Base-by-base conservation (phyloP, 2,113 vertebrate species). In the Leptobrachium ailaonicum region DNA sequence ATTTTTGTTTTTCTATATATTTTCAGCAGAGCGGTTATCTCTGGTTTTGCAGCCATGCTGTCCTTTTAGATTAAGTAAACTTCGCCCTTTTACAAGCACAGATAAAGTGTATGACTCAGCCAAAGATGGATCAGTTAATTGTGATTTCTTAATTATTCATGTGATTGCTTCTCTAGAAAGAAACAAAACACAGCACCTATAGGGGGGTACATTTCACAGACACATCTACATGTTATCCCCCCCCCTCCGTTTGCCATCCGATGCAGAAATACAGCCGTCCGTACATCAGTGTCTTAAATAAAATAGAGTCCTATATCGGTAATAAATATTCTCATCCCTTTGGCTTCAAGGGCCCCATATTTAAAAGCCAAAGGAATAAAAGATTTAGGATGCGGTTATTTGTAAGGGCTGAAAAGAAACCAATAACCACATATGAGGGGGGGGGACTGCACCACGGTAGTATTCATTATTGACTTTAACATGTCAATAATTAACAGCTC, bases 401-500 rank as follows among this genome's bases (percentile, higher is more conserved):
- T 73, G 66, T 80, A 75, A 41, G 14, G 43, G 20, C 45, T 80
- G 77, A 79, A 47, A 54, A 75, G 64, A 75, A 74, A 74, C 64
- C 79, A 80, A 80, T 75, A 75, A 80, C 50, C 75, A 75, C 66
- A 74, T 80, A 80, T 80, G 70, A 73, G 60, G 43, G 56, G 66
- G 67, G 73, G 60, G 68, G 68, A 68, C 63, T 68, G 71, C 79
- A 50, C 78, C 47, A 73, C 67, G 41, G 64, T 58, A 75, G 71
- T 50, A 75, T 80, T 80, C 79, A 74, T 80, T 80, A 80, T 80
- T 75, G 79, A 80, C 79, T 80, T 80, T 68, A 60, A 68, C 79
- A 62, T 80, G 79, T 80, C 79, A 80, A 80, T 80, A 80, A 80
- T 80, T 80, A 80, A 80, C 79, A 80, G 79, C 79, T 80, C 79